These are phyloP conservation scores for Therioaphis trifolii DNA, from an alignment of 2,888 invertebrate genomes.

Conservation along the genomic window DNA sequence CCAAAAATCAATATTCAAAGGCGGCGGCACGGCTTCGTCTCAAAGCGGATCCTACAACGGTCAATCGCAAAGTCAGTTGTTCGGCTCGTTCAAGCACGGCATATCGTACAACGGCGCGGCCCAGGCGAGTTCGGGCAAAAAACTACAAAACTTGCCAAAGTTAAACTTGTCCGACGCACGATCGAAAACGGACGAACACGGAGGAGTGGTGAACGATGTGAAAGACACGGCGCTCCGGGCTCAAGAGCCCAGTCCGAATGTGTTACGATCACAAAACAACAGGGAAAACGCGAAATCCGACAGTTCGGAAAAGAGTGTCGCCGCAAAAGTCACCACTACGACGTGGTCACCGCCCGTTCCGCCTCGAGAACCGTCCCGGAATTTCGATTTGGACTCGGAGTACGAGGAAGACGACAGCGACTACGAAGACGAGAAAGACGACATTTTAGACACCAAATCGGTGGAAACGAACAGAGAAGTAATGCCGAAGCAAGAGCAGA, in stretches of 20 bases:
- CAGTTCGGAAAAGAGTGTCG: too few species aligned
- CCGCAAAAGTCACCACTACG: not conserved
- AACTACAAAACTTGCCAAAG: slow-evolving; percentile 63
- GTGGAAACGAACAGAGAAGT: slow-evolving; percentile 5
- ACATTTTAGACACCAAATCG: slow-evolving; percentile 21
- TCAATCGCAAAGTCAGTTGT: slow-evolving; percentile 84
- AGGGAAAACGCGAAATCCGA: not conserved
- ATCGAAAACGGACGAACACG: too few species aligned
- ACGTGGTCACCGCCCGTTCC: not conserved
- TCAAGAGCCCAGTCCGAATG: not conserved
- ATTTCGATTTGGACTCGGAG: slow-evolving; percentile 11
- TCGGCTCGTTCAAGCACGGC: slow-evolving; percentile 83
- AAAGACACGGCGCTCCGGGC: not conserved
- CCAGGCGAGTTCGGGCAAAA: slow-evolving; percentile 80
- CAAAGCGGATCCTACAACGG: slow-evolving; percentile 81
- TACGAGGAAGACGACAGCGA: slow-evolving; percentile 36
- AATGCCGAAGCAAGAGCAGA: slow-evolving; percentile 74
- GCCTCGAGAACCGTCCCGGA: not conserved
- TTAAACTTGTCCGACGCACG: slow-evolving; percentile 66
- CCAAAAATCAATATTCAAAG: slow-evolving; percentile 75
- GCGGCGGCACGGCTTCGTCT: slow-evolving; percentile 82
- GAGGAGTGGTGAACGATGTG: too few species aligned
- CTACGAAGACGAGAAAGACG: slow-evolving; percentile 40
- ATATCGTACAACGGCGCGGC: slow-evolving; percentile 84
- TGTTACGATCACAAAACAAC: not conserved